Evolutionary conservation across 2,888 invertebrate species (phyloP).

Genomic region (Synanthedon formicaeformis): DNA sequence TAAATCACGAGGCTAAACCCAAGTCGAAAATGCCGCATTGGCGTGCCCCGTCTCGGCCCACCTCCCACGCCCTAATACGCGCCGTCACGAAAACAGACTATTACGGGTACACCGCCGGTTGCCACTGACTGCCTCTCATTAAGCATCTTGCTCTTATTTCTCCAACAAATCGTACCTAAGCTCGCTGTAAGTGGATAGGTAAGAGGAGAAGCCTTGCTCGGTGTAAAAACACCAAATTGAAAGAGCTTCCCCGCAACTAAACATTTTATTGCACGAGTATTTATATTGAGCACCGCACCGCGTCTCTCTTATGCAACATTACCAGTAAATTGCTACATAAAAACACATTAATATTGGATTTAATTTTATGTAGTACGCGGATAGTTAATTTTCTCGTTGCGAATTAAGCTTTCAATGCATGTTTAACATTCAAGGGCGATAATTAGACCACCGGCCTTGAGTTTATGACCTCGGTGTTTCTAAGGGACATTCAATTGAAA

Average conservation of each 20-base stretch:
- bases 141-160: conserved; percentile 29
- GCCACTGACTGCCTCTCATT: conserved; percentile 34
- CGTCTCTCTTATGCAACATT: background rate
- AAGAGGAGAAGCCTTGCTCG: conserved; percentile 7
- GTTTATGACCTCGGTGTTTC: no score
- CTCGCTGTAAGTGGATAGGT: conserved; percentile 21
- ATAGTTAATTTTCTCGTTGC: no score
- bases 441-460: no score
- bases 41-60: conserved; percentile 26
- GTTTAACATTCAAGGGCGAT: no score
- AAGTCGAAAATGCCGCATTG: conserved; percentile 23
- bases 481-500: no score
- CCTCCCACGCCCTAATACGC: conserved; percentile 27
- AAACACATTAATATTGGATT: no score
- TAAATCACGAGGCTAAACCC: conserved; percentile 21
- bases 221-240: background rate
- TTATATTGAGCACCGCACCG: background rate
- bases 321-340: background rate
- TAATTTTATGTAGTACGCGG: no score
- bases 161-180: conserved; percentile 28
- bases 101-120: conserved; percentile 24
- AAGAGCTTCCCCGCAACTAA: background rate
- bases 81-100: conserved; percentile 42
- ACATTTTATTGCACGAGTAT: background rate
- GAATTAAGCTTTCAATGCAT: no score